These are phyloP conservation scores for Poecilia gillii DNA, from an alignment of 2,797 vertebrate species.

Conservation along the genomic window DNA sequence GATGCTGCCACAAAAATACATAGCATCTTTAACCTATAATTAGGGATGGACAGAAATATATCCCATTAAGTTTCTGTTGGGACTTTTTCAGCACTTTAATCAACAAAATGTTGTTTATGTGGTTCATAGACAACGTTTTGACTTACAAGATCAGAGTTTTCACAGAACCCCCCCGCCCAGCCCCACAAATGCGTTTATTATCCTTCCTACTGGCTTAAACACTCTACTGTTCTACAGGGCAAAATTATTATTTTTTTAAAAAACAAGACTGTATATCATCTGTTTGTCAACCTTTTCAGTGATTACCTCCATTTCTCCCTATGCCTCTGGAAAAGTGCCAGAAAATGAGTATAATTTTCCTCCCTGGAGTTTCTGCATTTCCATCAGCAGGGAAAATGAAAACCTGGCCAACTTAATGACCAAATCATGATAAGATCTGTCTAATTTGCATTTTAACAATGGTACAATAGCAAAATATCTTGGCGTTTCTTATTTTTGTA, in stretches of 20 bases:
- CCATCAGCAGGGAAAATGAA: conserved; percentile 17
- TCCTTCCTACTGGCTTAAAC: conserved; percentile 20
- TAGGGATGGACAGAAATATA: neutral
- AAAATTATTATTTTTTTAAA: conserved; percentile 38
- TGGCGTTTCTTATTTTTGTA: neutral
- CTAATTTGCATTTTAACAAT: conserved; percentile 19
- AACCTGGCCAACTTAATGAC: conserved; percentile 12
- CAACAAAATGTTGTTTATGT: neutral
- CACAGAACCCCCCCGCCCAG: neutral
- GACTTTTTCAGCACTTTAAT: neutral
- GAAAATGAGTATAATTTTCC: conserved; percentile 17
- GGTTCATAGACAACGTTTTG: neutral
- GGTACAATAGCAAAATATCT: neutral
- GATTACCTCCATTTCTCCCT: conserved; percentile 27
- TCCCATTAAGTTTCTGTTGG: neutral
- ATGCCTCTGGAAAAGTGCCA: conserved; percentile 28
- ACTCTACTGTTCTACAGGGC: conserved; percentile 3
- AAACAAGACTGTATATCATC: neutral
- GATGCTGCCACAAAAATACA: neutral
- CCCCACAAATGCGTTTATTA: neutral
- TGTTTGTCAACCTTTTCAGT: conserved; percentile 15
- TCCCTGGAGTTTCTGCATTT: conserved; percentile 15
- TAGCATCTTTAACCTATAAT: neutral
- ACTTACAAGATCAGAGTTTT: neutral
- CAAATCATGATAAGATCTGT: neutral